phyloP scores from a whole-genome alignment of 2,888 invertebrate genomes.

The Hyposoter dolosus region DNA sequence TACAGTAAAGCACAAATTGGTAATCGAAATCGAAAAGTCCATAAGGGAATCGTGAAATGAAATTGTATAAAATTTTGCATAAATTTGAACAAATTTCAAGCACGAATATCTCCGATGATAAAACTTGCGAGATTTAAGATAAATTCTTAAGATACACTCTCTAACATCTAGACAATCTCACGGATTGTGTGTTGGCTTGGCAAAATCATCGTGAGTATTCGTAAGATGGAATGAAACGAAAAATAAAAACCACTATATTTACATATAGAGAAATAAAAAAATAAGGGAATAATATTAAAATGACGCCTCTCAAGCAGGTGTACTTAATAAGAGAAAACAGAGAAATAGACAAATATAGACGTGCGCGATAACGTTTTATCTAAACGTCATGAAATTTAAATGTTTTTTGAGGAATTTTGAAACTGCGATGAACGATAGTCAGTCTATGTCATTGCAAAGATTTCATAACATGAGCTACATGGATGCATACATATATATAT shows the following conservation, averaged over 20 bases:
- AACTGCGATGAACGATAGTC: slow-evolving; percentile 56
- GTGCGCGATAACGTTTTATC: slow-evolving; percentile 68
- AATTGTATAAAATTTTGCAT: neutral
- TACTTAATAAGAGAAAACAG: slow-evolving; percentile 77
- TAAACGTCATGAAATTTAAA: slow-evolving; percentile 6
- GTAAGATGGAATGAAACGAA: neutral
- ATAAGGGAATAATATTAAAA: slow-evolving; percentile 54
- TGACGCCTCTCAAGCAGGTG: slow-evolving; percentile 75
- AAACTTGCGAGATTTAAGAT: neutral
- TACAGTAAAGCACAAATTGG: neutral
- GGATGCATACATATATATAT: slow-evolving; percentile 65
- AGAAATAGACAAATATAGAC: slow-evolving; percentile 71
- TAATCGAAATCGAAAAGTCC: neutral
- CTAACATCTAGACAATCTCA: slow-evolving; percentile 14
- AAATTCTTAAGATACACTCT: too few relatives aligned
- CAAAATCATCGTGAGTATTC: neutral
- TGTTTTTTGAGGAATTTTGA: slow-evolving; percentile 40
- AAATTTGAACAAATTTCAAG: neutral
- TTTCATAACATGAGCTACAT: slow-evolving; percentile 70
- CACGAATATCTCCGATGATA: neutral
- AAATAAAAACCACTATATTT: slow-evolving; percentile 25
- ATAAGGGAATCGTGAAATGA: neutral
- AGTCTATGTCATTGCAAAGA: slow-evolving; percentile 67
- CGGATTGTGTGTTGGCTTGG: neutral
- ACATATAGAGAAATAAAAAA: slow-evolving; percentile 14